phyloP scores from a whole-genome alignment of 2,113 vertebrate genomes.

The Brachyistius frenatus region DNA sequence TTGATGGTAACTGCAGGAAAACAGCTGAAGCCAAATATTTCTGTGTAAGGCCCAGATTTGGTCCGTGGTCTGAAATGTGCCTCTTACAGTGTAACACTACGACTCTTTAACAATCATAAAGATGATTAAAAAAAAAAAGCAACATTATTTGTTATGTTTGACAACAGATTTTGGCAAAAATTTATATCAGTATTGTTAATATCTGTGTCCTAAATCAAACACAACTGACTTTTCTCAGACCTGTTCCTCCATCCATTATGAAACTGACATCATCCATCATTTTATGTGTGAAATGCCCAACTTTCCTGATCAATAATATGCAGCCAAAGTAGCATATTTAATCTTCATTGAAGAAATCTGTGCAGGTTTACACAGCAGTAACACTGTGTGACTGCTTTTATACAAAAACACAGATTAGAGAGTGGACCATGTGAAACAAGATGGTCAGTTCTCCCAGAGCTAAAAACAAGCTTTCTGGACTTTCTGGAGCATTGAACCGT shows the following conservation, averaged over 20 bases:
- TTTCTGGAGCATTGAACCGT: not conserved
- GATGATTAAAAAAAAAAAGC: no score
- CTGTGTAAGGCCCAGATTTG: no score
- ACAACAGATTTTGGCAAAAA: not conserved
- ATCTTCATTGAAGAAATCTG: conserved; percentile 1
- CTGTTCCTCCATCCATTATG: not conserved
- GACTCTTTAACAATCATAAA: no score
- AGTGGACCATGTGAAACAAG: conserved; percentile 19
- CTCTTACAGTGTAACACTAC: no score
- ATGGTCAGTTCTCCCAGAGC: not conserved
- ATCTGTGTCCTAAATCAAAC: not conserved
- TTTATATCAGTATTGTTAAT: not conserved
- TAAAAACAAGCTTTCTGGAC: not conserved
- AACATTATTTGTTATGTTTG: no score
- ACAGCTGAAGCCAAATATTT: no score
- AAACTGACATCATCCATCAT: not conserved
- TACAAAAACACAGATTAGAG: not conserved
- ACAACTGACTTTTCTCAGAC: conserved; percentile 1
- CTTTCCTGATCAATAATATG: conserved; percentile 13
- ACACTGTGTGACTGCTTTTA: not conserved
- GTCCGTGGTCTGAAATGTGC: no score
- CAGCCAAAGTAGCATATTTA: conserved; percentile 21
- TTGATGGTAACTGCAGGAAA: no score
- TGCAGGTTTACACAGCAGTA: not conserved
- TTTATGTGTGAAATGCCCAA: conserved; percentile 9